Conservation (phyloP, 1,140 invertebrate genomes). For the Lamellibrachia luymesi region DNA sequence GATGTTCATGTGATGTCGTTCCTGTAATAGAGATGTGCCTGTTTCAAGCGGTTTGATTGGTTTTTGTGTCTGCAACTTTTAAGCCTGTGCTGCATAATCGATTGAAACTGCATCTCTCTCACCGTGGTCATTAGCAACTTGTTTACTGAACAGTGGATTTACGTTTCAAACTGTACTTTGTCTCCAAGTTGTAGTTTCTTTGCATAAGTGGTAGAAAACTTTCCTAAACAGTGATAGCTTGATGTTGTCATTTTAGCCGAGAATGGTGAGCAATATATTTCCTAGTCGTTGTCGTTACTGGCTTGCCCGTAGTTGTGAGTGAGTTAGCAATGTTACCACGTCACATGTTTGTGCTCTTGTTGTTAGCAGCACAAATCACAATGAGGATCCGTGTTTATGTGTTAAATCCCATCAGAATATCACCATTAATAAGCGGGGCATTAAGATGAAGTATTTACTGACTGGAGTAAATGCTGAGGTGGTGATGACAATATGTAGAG, state of each 20-base stretch:
- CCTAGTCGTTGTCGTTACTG: neutral
- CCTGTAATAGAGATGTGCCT: neutral
- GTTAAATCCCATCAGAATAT: neutral
- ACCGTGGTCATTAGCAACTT: neutral
- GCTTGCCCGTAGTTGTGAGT: neutral
- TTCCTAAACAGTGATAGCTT: neutral
- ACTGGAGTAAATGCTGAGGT: neutral
- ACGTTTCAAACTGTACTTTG: neutral
- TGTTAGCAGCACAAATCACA: too few species aligned
- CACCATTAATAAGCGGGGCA: neutral
- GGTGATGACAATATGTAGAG: neutral
- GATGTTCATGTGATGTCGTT: neutral
- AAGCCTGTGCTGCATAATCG: neutral
- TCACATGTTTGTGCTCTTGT: neutral
- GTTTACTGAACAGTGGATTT: neutral
- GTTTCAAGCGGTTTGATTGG: neutral
- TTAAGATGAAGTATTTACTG: neutral
- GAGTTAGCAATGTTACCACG: neutral
- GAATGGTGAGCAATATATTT: neutral
- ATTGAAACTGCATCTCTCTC: neutral
- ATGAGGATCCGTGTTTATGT: neutral
- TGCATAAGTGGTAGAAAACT: neutral
- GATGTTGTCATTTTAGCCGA: neutral
- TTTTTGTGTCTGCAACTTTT: neutral
- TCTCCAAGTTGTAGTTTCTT: neutral